Conservation (phyloP, 2,888 invertebrate genomes). For the Argyresthia albistria region DNA sequence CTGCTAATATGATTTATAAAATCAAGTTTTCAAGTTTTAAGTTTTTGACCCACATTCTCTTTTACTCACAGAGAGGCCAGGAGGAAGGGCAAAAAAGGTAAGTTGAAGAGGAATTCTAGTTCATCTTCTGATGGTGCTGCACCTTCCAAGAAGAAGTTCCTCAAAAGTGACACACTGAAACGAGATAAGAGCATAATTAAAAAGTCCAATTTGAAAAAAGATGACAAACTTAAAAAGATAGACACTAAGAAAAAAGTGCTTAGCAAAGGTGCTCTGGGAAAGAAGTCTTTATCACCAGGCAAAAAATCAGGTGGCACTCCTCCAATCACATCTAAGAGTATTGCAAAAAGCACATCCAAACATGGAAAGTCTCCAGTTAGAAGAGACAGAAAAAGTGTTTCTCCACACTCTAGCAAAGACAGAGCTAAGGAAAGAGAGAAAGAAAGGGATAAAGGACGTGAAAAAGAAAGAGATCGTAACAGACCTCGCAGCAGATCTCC, state of each 20-base stretch:
- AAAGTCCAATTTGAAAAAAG: constrained; percentile 52
- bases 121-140: constrained; percentile 77
- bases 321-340: constrained; percentile 55
- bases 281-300: constrained; percentile 63
- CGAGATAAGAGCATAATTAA: constrained; percentile 57
- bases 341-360: constrained; percentile 45
- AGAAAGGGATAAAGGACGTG: constrained; percentile 60
- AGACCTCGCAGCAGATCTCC: constrained; percentile 63
- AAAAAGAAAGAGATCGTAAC: constrained; percentile 65
- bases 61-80: constrained; percentile 42
- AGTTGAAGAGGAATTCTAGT: constrained; percentile 73
- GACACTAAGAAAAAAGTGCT: constrained; percentile 48
- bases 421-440: constrained; percentile 66
- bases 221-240: constrained; percentile 54
- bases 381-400: constrained; percentile 54
- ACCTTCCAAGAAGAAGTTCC: constrained; percentile 66
- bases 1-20: neutral
- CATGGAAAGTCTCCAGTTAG: constrained; percentile 60
- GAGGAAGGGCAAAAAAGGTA: constrained; percentile 65
- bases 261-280: constrained; percentile 44
- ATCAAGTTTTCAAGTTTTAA: neutral
- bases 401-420: constrained; percentile 51
- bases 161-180: constrained; percentile 49
- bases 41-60: neutral
- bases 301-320: constrained; percentile 67